Percentiles rank a stretch among this genome's conserved stretches.
Conservation (phyloP, 2,888 invertebrate genomes). For the Unio delphinus region DNA sequence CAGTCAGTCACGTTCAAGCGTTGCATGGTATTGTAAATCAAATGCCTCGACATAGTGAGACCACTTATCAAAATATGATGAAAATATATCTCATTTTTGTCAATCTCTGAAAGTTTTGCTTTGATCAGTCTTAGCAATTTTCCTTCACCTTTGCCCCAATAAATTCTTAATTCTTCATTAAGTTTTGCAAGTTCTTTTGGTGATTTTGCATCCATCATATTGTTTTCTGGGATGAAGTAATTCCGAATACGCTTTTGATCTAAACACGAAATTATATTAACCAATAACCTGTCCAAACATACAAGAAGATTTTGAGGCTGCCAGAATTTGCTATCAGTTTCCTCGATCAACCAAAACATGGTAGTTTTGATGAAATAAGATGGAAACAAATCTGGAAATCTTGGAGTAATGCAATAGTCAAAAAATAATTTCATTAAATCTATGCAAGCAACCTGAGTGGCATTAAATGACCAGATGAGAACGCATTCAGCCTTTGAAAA, state of each 20-base stretch:
- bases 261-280: no score
- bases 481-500: constrained; percentile 2
- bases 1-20: background rate
- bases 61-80: constrained; percentile 3
- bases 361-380: constrained; percentile 9
- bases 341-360: constrained; percentile 8
- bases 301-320: background rate
- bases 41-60: background rate
- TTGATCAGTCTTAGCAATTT: background rate
- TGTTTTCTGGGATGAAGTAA: constrained; percentile 3
- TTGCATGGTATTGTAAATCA: background rate
- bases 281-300: background rate
- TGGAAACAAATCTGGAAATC: constrained; percentile 6
- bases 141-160: background rate
- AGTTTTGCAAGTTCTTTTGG: background rate
- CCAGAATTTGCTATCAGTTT: constrained; percentile 1
- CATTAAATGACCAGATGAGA: constrained; percentile 6
- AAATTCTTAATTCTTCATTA: background rate
- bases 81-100: constrained; percentile 6
- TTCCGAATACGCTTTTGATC: background rate
- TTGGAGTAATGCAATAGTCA: background rate
- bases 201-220: constrained; percentile 9
- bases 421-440: constrained; percentile 3
- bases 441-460: constrained; percentile 1
- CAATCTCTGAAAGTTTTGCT: background rate